These are phyloP conservation scores for Megaptera novaeangliae DNA, from an alignment of 2,113 vertebrate species.

Conservation along the genomic window DNA sequence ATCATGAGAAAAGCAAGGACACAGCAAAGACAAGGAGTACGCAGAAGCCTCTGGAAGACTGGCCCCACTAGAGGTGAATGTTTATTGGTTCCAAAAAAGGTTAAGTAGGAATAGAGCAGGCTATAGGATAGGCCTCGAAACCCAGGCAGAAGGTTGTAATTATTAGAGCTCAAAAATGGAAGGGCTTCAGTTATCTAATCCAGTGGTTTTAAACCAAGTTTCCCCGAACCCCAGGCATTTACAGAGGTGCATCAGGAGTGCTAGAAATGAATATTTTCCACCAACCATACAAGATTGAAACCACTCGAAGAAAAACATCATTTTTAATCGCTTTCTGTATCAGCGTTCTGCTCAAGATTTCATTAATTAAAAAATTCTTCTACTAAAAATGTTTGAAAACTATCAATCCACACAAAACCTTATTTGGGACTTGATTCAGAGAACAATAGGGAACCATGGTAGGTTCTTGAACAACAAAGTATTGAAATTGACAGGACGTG, in stretches of 20 bases:
- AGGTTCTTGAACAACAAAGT: not conserved
- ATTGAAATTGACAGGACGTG: not conserved
- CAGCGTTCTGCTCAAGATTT: not conserved
- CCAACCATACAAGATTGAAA: not conserved
- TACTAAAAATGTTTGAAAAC: not conserved
- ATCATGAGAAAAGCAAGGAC: not conserved
- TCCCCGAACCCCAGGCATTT: not conserved
- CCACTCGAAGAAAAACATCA: not conserved
- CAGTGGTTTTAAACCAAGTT: not conserved
- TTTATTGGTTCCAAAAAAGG: not conserved
- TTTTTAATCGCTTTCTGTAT: not conserved
- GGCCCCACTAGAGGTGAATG: not conserved
- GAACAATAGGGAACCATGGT: not conserved
- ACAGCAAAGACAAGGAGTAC: not conserved
- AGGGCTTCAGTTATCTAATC: not conserved
- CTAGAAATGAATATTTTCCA: not conserved
- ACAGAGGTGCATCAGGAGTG: not conserved
- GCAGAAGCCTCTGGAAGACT: not conserved
- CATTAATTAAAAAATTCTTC: not conserved
- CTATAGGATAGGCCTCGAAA: not conserved
- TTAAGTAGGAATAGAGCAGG: not conserved
- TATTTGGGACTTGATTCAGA: not conserved
- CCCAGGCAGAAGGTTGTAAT: not conserved
- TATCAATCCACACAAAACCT: not conserved
- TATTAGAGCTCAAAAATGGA: not conserved